A percentile compares a stretch with the other conserved stretches of the same genome.
Conservation (phyloP, 2,113 vertebrate genomes). For the Nerophis lumbriciformis region DNA sequence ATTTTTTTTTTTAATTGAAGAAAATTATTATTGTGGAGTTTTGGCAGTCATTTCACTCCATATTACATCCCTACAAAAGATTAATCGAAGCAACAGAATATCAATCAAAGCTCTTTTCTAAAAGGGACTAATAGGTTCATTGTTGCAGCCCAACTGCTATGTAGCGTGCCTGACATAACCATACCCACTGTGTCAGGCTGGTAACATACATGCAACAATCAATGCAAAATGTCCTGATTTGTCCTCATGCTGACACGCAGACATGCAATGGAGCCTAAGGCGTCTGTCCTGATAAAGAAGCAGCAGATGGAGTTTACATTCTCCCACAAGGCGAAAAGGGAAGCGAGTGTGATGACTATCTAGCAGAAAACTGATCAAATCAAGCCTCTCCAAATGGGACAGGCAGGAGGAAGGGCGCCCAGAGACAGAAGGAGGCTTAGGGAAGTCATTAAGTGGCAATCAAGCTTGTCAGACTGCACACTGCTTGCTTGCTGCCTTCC, state of each 20-base stretch:
- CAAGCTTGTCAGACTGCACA: conserved; percentile 13
- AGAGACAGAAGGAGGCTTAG: background rate
- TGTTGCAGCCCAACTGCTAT: too few species aligned
- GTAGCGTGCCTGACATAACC: too few species aligned
- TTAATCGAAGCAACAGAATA: too few species aligned
- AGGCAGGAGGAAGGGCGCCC: background rate
- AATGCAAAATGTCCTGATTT: conserved; percentile 13
- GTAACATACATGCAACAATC: too few species aligned
- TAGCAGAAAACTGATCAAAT: conserved; percentile 18
- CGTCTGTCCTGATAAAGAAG: background rate
- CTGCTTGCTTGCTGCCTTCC: background rate
- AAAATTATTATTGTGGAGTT: too few species aligned
- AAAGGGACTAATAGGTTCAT: too few species aligned
- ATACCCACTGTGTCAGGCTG: too few species aligned
- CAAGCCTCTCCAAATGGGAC: conserved; percentile 5
- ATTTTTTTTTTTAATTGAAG: too few species aligned
- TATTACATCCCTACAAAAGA: too few species aligned
- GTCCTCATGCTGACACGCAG: conserved; percentile 6
- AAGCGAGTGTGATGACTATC: conserved; percentile 27
- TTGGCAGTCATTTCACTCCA: too few species aligned
- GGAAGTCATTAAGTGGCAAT: conserved; percentile 43
- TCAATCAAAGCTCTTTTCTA: too few species aligned
- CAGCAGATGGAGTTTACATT: conserved; percentile 24
- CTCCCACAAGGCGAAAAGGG: conserved; percentile 15
- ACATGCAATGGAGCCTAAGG: conserved; percentile 6